Base-by-base conservation (phyloP, 2,888 invertebrate species). In the Drosophila rellima region DNA sequence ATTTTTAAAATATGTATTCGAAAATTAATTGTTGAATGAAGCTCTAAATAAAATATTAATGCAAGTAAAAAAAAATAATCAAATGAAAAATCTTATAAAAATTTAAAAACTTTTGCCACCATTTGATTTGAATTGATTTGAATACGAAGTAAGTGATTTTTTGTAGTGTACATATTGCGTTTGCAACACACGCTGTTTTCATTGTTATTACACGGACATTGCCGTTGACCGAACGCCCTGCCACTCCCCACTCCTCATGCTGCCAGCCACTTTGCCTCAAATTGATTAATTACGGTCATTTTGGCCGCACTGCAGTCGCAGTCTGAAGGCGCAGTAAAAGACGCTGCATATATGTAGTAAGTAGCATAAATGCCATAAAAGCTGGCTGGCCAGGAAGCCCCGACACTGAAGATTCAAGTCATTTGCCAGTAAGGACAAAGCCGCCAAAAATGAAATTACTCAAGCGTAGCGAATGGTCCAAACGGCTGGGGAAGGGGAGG, bases 241-340 rank as follows among this genome's bases (percentile, higher is more conserved):
- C 52, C 71, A 61, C 74, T 15, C 10, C 45, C 52, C 71, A 61
- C 74, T 15, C 10, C 45, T 26, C 45, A 20, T 18, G 45, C 39
- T 29, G 33, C 52, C 52, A 77, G 81, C 82, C 86, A 81, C 80
- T 85, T 89, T 86, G 78, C 73, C 73, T 73, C 69, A 88, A 88
- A 88, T 89, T 88, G 88, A 88, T 88, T 88, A 88, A 88, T 88
- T 88, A 88, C 86, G 88, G 84, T 84, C 82, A 86, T 89, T 79
- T 73, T 70, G 70, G 61, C 56, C 18, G 67, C 66, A 59, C 57
- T 67, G 70, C 63, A 64, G 23, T 45, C 33, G 8, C 31, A 13
- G 37, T 48, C n/a, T 37, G 56, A 29, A 17, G 47, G 45, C 23
- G 45, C 66, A 31, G 56, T 61, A 48, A 63, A 74, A 67, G 73